These are phyloP conservation scores for Microcaecilia unicolor DNA, from an alignment of 2,797 vertebrate genomes.

Conservation along the genomic window DNA sequence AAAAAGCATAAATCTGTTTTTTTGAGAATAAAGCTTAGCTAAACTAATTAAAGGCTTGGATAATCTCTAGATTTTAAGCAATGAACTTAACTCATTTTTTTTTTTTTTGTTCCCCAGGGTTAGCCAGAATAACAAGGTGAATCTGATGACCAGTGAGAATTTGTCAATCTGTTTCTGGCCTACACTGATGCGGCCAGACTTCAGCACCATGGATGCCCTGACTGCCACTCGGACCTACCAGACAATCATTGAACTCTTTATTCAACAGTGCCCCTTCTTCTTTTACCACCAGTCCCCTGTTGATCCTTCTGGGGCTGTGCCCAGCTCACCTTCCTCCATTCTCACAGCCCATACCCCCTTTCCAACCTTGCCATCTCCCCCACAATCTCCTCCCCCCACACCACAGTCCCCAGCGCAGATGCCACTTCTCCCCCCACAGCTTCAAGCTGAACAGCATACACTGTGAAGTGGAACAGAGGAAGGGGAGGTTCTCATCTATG, in stretches of 20 bases:
- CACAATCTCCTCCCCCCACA: conserved; percentile 72
- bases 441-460: conserved; percentile 75
- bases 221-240: conserved; percentile 92
- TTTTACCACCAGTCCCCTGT: conserved; percentile 71
- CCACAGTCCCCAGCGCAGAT: conserved; percentile 71
- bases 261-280: conserved; percentile 86
- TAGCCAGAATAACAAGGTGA: conserved; percentile 79
- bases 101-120: conserved; percentile 52
- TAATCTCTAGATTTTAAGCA: no score
- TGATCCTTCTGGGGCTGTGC: conserved; percentile 65
- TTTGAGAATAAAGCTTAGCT: no score
- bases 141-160: conserved; percentile 95
- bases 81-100: no score
- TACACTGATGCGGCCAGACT: conserved; percentile 88
- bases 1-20: no score
- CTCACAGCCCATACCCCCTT: conserved; percentile 60
- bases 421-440: conserved; percentile 61
- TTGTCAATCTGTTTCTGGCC: conserved; percentile 98
- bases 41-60: no score
- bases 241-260: conserved; percentile 97
- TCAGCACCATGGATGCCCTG: conserved; percentile 93
- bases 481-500: not conserved
- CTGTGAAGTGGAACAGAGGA: no score
- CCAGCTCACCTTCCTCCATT: conserved; percentile 63
- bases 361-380: conserved; percentile 61